Evolutionary conservation across 2,888 invertebrate genomes (phyloP).

Genomic region (Mesorhabditis spiculigera): DNA sequence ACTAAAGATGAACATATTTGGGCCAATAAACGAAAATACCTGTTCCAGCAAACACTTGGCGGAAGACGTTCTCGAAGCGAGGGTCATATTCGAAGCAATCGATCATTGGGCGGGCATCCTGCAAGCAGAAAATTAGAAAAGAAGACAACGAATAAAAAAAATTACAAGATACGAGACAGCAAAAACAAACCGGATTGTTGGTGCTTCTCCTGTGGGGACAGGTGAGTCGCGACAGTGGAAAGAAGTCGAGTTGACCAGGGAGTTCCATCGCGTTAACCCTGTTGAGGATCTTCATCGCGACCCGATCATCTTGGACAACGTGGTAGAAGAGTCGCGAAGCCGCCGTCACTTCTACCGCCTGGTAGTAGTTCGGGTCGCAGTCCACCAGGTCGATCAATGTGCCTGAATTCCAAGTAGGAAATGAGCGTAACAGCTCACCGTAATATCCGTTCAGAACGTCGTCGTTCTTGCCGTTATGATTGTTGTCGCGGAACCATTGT

Average conservation of each 20-base stretch:
- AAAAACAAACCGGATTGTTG: conserved; percentile 24
- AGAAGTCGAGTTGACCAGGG: conserved; percentile 91
- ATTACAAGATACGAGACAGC: background rate
- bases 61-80: conserved; percentile 77
- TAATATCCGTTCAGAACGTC: conserved; percentile 52
- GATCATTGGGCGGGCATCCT: conserved; percentile 98
- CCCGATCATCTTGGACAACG: conserved; percentile 87
- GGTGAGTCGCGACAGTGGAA: conserved; percentile 91
- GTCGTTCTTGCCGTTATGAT: conserved; percentile 33
- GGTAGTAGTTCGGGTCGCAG: conserved; percentile 92
- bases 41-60: conserved; percentile 71
- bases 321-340: conserved; percentile 84
- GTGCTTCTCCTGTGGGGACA: conserved; percentile 59
- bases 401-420: conserved; percentile 20
- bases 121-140: conserved; percentile 27
- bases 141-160: too few relatives aligned
- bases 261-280: conserved; percentile 94
- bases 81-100: conserved; percentile 81
- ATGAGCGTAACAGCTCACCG: conserved; percentile 21
- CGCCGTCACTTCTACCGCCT: conserved; percentile 87
- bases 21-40: conserved; percentile 69
- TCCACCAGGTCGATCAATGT: conserved; percentile 88
- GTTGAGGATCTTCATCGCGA: conserved; percentile 91
- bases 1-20: conserved; percentile 95
- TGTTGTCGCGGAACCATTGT: conserved; percentile 6